Base-by-base conservation (phyloP, 2,888 invertebrate genomes). In the Amblyjoppa fuscipennis region DNA sequence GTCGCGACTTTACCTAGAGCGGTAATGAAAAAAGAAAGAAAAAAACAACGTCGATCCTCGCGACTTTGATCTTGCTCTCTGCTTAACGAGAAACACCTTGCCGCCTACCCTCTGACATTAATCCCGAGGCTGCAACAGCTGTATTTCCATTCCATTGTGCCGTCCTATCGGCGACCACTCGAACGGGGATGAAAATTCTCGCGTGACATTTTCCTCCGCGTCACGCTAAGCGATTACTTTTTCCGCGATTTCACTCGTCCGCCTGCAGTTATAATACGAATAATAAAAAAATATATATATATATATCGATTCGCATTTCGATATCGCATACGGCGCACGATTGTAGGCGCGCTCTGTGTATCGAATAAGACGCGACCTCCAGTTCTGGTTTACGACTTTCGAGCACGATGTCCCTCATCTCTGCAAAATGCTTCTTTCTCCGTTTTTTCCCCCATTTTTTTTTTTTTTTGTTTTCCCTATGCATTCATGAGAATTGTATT, bases 31-130 rank as follows among this genome's bases (percentile, higher is more conserved):
- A 69, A 71, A 28, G 56, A 53, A 56, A 81, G 68, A 7, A 41
- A 73, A 68, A 25, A 6, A 74, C 31, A 51, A 25, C 28, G 45
- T 71, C 34, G 25, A 71, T 38, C 38, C 28, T 69, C 64, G n/a
- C 59, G 59, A 9, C 20, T 64, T n/a, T n/a, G 34, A 16, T 45
- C 41, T 34, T 41, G 28, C 34, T 71, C 28, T 64, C 41, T 11
- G n/a, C 49, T 71, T 38, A 53, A 66, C 66, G 82, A 71, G 76
- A 28, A 69, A 70, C 34, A 56, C 64, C 20, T 16, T 25, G 11
- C 41, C 41, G 13, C 13, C 38, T 64, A 34, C 51, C 70, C 76
- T 71, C 38, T 82, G 76, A 77, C 82, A 82, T 82, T 82, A 76
- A 71, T 82, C 64, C 41, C 28, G 53, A 61, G 16, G 51, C 68